phyloP scores from a whole-genome alignment of 2,113 vertebrate genomes.

The Eudyptes chrysolophus region DNA sequence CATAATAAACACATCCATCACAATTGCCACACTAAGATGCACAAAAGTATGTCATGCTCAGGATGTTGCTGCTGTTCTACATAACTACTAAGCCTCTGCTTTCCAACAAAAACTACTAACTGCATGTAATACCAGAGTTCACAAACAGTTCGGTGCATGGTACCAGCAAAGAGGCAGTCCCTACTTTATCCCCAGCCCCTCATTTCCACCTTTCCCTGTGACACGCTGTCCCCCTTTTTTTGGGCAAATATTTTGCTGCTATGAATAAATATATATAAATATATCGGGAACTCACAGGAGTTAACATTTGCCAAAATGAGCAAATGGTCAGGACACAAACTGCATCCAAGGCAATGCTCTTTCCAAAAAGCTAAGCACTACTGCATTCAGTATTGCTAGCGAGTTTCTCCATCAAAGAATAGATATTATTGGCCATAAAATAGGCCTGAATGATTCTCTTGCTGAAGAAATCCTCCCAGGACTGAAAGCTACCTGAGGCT shows the following conservation, averaged over 20 bases:
- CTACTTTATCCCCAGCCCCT: background rate
- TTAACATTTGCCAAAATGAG: background rate
- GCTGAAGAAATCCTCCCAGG: background rate
- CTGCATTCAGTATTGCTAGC: background rate
- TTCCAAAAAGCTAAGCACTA: background rate
- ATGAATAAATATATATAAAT: background rate
- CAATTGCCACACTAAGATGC: background rate
- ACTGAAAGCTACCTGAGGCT: background rate
- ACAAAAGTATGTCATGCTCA: background rate
- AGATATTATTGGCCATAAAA: background rate
- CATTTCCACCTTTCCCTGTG: background rate
- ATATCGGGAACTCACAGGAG: background rate
- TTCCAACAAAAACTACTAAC: background rate
- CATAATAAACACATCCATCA: background rate
- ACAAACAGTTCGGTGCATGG: accelerated
- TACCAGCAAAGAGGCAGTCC: background rate
- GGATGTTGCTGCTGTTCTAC: background rate
- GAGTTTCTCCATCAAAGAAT: background rate
- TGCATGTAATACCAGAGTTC: background rate
- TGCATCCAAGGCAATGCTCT: background rate
- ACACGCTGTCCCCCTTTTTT: background rate
- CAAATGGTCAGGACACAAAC: background rate
- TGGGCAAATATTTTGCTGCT: background rate
- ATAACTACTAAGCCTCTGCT: background rate
- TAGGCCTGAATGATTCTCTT: background rate